Percentiles rank a stretch among this genome's conserved stretches.
Evolutionary conservation across 2,113 vertebrate genomes (phyloP).

Genomic region (Crotalus tigris): DNA sequence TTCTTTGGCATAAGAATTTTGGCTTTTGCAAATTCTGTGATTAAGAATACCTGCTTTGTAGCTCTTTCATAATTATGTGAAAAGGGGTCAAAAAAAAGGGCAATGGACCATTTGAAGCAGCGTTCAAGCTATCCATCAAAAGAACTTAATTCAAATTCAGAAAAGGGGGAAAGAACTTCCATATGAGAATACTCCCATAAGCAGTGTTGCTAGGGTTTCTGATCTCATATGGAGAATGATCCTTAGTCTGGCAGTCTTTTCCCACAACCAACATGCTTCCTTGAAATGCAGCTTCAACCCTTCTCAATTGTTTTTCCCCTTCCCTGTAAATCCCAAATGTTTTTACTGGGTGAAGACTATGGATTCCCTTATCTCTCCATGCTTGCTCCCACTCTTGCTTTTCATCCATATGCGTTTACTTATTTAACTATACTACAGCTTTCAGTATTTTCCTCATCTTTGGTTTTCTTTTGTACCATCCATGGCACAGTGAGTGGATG

Average conservation of each 20-base stretch:
- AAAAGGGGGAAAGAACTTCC: not conserved
- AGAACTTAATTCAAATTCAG: not conserved
- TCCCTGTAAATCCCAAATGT: not conserved
- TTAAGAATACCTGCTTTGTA: not conserved
- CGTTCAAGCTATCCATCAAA: not conserved
- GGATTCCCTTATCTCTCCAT: not conserved
- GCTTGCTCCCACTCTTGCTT: not conserved
- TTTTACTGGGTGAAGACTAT: not conserved
- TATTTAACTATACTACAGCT: not conserved
- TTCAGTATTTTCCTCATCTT: not conserved
- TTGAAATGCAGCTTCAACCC: not conserved
- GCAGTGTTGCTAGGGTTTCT: not conserved
- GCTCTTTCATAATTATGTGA: not conserved
- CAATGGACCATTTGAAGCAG: not conserved
- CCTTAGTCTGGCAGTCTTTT: not conserved
- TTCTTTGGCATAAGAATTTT: not conserved
- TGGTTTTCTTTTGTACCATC: not conserved
- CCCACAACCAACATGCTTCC: not conserved
- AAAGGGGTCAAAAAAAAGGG: not conserved
- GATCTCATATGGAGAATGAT: not conserved
- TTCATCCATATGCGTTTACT: not conserved
- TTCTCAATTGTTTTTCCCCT: not conserved
- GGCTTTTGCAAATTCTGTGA: not conserved
- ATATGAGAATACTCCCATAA: not conserved
- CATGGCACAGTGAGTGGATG: not conserved